A percentile compares a stretch with the other conserved stretches of the same genome.
These are phyloP conservation scores for Xenopus petersii DNA, from an alignment of 2,797 vertebrate genomes.

Conservation along the genomic window DNA sequence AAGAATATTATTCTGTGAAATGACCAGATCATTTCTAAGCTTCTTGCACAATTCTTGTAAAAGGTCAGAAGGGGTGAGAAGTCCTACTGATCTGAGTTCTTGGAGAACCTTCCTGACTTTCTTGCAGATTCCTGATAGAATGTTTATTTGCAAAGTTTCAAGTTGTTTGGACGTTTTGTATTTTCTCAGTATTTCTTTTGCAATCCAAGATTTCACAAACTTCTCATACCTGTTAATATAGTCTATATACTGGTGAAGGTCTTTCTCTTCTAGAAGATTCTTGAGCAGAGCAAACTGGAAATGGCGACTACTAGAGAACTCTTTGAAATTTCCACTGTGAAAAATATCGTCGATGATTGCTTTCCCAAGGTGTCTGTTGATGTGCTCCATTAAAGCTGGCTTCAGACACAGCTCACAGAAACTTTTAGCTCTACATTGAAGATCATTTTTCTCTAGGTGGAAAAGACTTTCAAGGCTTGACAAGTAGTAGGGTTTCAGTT, in stretches of 20 bases:
- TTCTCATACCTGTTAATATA: slow-evolving; percentile 42
- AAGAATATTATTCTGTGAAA: slow-evolving; percentile 53
- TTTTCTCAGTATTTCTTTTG: slow-evolving; percentile 9
- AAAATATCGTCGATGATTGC: slow-evolving; percentile 59
- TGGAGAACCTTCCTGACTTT: slow-evolving; percentile 49
- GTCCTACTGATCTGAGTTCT: not conserved
- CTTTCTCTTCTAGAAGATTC: slow-evolving; percentile 50
- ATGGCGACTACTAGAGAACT: slow-evolving; percentile 52
- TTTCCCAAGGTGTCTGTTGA: slow-evolving; percentile 55
- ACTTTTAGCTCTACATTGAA: slow-evolving; percentile 51
- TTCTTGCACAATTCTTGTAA: slow-evolving; percentile 59
- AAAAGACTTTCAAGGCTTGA: slow-evolving; percentile 61
- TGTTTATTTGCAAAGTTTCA: slow-evolving; percentile 40
- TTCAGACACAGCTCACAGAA: slow-evolving; percentile 57
- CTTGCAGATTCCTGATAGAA: slow-evolving; percentile 25
- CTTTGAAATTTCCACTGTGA: slow-evolving; percentile 31
- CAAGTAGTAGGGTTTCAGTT: slow-evolving; percentile 53
- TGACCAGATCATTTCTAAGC: slow-evolving; percentile 59
- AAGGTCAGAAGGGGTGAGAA: slow-evolving; percentile 54
- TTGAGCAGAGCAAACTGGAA: slow-evolving; percentile 54
- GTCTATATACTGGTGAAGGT: slow-evolving; percentile 37
- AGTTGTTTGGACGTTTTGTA: slow-evolving; percentile 37
- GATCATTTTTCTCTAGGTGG: slow-evolving; percentile 48
- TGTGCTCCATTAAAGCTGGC: slow-evolving; percentile 54
- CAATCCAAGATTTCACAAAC: slow-evolving; percentile 51